These are phyloP conservation scores for Schizopygopsis pylzovi DNA, from an alignment of 2,797 vertebrate species.

Conservation along the genomic window DNA sequence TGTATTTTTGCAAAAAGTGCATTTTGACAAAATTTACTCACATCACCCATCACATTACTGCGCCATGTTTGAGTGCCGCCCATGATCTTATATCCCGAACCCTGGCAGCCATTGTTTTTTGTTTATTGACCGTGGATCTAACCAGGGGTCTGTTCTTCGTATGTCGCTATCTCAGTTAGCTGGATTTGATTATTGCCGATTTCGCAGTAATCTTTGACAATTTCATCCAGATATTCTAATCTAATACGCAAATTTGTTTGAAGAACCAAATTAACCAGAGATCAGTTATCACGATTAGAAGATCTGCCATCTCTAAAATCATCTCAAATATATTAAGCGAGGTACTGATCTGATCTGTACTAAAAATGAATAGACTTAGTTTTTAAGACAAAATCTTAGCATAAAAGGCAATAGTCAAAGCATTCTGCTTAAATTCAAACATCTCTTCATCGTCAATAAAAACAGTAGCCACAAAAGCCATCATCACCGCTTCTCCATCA, in stretches of 20 bases:
- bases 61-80: background rate
- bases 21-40: background rate
- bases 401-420: background rate
- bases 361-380: background rate
- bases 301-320: too few species aligned
- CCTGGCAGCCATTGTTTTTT: background rate
- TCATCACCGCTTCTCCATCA: background rate
- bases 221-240: too few species aligned
- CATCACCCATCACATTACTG: background rate
- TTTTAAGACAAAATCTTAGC: background rate
- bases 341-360: background rate
- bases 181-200: too few species aligned
- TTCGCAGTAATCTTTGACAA: too few species aligned
- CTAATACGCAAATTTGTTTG: too few species aligned
- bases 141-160: background rate
- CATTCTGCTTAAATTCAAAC: background rate
- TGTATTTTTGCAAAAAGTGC: background rate
- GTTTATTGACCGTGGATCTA: background rate
- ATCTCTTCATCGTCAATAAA: background rate
- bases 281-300: too few species aligned
- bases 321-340: too few species aligned
- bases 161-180: too few species aligned
- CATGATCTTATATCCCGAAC: background rate
- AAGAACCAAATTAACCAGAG: too few species aligned
- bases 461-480: background rate